Conservation (phyloP, 2,113 vertebrate species). For the Sorex araneus region DNA sequence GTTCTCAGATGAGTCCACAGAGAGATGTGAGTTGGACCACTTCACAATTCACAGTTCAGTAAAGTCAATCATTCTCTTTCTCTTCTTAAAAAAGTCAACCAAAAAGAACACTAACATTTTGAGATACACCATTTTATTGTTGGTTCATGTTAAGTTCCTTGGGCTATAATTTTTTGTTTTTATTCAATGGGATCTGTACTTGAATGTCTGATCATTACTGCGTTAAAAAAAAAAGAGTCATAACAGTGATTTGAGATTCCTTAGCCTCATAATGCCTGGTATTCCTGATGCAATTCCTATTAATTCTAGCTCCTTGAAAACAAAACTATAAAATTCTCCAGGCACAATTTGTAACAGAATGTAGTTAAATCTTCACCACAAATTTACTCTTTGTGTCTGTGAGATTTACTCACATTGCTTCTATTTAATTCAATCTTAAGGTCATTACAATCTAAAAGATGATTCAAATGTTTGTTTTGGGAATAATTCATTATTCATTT, state of each 20-base stretch:
- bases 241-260: slow-evolving; percentile 55
- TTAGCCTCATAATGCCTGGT: slow-evolving; percentile 22
- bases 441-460: slow-evolving; percentile 62
- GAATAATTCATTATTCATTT: slow-evolving; percentile 70
- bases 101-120: not conserved
- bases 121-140: not conserved
- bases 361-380: slow-evolving; percentile 69
- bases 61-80: slow-evolving; percentile 6
- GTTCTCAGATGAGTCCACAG: not conserved
- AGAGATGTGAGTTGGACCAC: not conserved
- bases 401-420: slow-evolving; percentile 50
- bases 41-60: not conserved
- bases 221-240: slow-evolving; percentile 38
- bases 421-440: slow-evolving; percentile 59
- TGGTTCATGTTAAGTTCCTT: slow-evolving; percentile 5
- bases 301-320: slow-evolving; percentile 69
- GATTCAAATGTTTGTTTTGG: slow-evolving; percentile 62
- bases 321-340: slow-evolving; percentile 77
- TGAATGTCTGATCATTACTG: slow-evolving; percentile 49
- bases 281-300: slow-evolving; percentile 76
- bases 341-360: slow-evolving; percentile 75
- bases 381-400: slow-evolving; percentile 58
- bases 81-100: not conserved
- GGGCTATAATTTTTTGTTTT: not conserved
- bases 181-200: not conserved